A percentile compares a stretch with the other conserved stretches of the same genome.
These are phyloP conservation scores for Ctenoplectra terminalis DNA, from an alignment of 1,140 invertebrate genomes.

Conservation along the genomic window DNA sequence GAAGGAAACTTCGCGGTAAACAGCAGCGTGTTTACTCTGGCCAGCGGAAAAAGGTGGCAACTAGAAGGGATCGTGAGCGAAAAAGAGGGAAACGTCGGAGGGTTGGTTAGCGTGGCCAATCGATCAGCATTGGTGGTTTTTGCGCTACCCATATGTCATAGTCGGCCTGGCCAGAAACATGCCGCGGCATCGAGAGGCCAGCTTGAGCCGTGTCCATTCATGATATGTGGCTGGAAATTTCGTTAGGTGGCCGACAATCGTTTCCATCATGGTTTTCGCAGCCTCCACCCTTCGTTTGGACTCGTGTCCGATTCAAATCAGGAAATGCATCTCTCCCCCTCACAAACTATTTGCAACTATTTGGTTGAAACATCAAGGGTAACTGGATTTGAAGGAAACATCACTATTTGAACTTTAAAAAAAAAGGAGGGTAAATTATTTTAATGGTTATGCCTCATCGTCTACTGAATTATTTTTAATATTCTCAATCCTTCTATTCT, in stretches of 20 bases:
- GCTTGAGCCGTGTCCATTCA: conserved; percentile 77
- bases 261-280: background rate
- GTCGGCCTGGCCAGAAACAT: conserved; percentile 72
- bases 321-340: background rate
- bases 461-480: too few species aligned
- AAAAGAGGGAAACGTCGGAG: conserved; percentile 60
- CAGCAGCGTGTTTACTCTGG: conserved; percentile 48
- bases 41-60: conserved; percentile 42
- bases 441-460: too few species aligned
- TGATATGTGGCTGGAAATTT: conserved; percentile 73
- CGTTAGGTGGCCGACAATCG: conserved; percentile 62
- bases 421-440: too few species aligned
- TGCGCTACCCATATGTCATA: conserved; percentile 82
- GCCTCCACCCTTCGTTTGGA: background rate
- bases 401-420: too few species aligned
- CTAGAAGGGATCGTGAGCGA: conserved; percentile 18
- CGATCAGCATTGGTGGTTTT: conserved; percentile 82
- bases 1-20: conserved; percentile 10
- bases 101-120: conserved; percentile 80
- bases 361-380: too few species aligned
- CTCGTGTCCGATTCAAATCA: conserved; percentile 40
- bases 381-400: too few species aligned
- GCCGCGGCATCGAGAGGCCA: conserved; percentile 78
- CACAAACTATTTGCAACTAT: too few species aligned
- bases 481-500: too few species aligned